A percentile compares a stretch with the other conserved stretches of the same genome.
Conservation (phyloP, 2,797 vertebrate genomes). For the Schizopygopsis pylzovi region DNA sequence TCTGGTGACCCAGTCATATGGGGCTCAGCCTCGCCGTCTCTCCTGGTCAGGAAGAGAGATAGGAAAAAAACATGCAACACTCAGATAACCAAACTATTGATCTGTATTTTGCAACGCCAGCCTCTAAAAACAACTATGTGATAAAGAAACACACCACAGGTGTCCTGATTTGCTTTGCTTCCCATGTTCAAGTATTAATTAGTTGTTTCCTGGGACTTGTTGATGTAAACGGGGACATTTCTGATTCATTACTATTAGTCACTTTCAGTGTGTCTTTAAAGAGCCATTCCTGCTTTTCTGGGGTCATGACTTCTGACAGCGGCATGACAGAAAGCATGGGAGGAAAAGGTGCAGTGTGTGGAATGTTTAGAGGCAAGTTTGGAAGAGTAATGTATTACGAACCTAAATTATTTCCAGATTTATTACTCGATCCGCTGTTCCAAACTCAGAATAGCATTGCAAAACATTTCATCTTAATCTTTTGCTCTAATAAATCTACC, state of each 20-base stretch:
- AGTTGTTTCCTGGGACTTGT: conserved; percentile 25
- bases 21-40: conserved; percentile 53
- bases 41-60: conserved; percentile 57
- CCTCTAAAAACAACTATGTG: conserved; percentile 41
- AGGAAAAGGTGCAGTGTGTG: conserved; percentile 26
- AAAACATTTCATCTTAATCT: conserved; percentile 34
- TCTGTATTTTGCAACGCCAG: conserved; percentile 40
- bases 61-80: conserved; percentile 52
- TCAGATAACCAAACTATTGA: conserved; percentile 58
- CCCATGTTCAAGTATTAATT: conserved; percentile 34
- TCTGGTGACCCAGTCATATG: conserved; percentile 49
- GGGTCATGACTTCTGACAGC: conserved; percentile 29
- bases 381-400: conserved; percentile 21
- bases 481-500: conserved; percentile 43
- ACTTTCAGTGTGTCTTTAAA: no score
- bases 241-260: not conserved
- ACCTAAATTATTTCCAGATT: conserved; percentile 42
- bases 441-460: conserved; percentile 27
- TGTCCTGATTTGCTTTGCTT: conserved; percentile 41
- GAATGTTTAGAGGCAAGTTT: conserved; percentile 42
- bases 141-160: conserved; percentile 34
- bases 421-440: conserved; percentile 19
- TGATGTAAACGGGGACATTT: conserved; percentile 29
- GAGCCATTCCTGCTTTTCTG: not conserved
- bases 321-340: conserved; percentile 37